These are phyloP conservation scores for Prorops nasuta DNA, from an alignment of 1,140 invertebrate genomes.

Conservation along the genomic window DNA sequence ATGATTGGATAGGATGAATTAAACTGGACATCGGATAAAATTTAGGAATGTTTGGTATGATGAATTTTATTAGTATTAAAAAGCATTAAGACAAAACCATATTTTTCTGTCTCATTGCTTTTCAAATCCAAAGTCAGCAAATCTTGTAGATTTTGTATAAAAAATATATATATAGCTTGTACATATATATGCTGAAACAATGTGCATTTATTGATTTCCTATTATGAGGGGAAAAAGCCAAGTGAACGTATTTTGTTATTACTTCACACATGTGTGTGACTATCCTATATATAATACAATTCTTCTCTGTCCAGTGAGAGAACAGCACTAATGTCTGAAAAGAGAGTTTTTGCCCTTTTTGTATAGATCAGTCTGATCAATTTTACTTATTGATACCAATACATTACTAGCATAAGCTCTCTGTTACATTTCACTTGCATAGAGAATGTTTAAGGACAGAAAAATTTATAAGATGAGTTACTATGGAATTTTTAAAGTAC, in stretches of 20 bases:
- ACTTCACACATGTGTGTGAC: too few relatives aligned
- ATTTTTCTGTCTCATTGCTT: slow-evolving; percentile 31
- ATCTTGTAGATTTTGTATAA: slow-evolving; percentile 26
- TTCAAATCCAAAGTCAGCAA: slow-evolving; percentile 28
- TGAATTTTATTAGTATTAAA: slow-evolving; percentile 20
- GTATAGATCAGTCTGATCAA: too few relatives aligned
- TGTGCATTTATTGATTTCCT: slow-evolving; percentile 49
- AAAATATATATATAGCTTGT: slow-evolving; percentile 23
- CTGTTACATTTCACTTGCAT: too few relatives aligned
- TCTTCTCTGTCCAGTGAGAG: too few relatives aligned
- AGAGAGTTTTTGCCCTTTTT: too few relatives aligned
- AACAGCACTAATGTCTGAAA: too few relatives aligned
- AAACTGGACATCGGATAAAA: slow-evolving; percentile 19
- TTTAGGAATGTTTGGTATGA: slow-evolving; percentile 16
- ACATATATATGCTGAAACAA: slow-evolving; percentile 52
- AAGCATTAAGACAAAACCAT: slow-evolving; percentile 9
- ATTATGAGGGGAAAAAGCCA: slow-evolving; percentile 59
- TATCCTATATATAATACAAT: too few relatives aligned
- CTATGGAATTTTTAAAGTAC: too few relatives aligned
- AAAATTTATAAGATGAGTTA: too few relatives aligned
- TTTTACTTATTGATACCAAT: too few relatives aligned
- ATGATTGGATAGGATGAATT: slow-evolving; percentile 23
- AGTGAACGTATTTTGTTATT: slow-evolving; percentile 45
- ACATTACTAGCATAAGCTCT: too few relatives aligned
- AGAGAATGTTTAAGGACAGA: too few relatives aligned